Percentiles rank a stretch among this genome's conserved stretches.
phyloP scores from a whole-genome alignment of 92 coral and sea anemone genomes.

The Siderastrea radians region DNA sequence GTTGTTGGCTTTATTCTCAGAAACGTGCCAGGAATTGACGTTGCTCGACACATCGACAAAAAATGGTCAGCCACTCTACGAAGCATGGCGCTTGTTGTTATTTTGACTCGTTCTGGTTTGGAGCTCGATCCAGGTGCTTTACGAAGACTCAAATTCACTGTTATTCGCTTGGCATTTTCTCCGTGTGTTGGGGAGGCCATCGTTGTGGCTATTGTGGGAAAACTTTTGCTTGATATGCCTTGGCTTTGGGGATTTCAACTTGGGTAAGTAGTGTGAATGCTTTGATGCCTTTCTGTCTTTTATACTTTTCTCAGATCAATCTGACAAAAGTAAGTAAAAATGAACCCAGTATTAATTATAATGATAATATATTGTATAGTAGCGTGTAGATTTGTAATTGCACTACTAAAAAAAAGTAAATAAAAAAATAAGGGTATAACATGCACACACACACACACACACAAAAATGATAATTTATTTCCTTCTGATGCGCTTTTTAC shows the following conservation, averaged over 20 bases:
- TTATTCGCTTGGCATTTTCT: constrained; percentile 90
- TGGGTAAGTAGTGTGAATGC: constrained; percentile 75
- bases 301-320: too few species aligned
- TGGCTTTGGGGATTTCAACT: constrained; percentile 99
- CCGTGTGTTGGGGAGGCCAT: constrained; percentile 95
- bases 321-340: too few species aligned
- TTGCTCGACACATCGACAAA: constrained; percentile 85
- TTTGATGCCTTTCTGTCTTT: too few species aligned
- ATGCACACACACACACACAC: too few species aligned
- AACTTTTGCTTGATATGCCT: constrained; percentile 88
- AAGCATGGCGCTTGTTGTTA: constrained; percentile 92
- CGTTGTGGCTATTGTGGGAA: constrained; percentile 85
- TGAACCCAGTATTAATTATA: too few species aligned
- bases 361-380: too few species aligned
- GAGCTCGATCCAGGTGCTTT: constrained; percentile 92
- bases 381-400: too few species aligned
- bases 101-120: constrained; percentile 92
- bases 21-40: constrained; percentile 82
- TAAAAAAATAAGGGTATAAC: too few species aligned
- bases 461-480: too few species aligned
- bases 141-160: constrained; percentile 88
- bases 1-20: constrained; percentile 90
- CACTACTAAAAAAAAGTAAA: too few species aligned
- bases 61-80: constrained; percentile 93
- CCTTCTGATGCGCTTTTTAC: too few species aligned